A percentile compares a stretch with the other conserved stretches of the same genome.
These are phyloP conservation scores for Sycophaga agraensis DNA, from an alignment of 1,140 invertebrate genomes.

Conservation along the genomic window DNA sequence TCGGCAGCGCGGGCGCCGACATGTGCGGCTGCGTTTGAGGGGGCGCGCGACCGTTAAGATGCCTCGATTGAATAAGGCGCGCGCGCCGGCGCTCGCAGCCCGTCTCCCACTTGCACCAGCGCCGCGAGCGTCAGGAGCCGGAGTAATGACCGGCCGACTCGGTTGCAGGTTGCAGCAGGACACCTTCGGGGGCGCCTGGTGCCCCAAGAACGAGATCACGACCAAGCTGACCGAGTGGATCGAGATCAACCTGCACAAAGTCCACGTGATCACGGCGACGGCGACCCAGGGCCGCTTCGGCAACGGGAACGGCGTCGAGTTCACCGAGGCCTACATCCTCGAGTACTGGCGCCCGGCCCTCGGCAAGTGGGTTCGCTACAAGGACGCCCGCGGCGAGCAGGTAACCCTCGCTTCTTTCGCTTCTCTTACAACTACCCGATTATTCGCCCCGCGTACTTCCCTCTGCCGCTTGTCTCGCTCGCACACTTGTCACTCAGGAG, in stretches of 20 bases:
- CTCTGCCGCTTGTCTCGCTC: neutral
- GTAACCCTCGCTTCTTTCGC: conserved; percentile 50
- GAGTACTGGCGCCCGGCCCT: conserved; percentile 76
- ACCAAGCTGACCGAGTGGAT: conserved; percentile 76
- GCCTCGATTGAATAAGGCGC: too few relatives aligned
- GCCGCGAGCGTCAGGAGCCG: neutral
- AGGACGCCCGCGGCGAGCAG: conserved; percentile 67
- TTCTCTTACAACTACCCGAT: too few relatives aligned
- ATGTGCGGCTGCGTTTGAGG: too few relatives aligned
- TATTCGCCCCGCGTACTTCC: neutral
- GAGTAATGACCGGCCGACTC: too few relatives aligned
- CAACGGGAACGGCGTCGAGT: conserved; percentile 81
- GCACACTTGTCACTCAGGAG: too few relatives aligned
- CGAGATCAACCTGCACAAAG: conserved; percentile 72
- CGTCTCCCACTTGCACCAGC: too few relatives aligned
- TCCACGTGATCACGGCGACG: conserved; percentile 76
- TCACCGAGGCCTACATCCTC: conserved; percentile 72
- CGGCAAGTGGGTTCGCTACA: conserved; percentile 73
- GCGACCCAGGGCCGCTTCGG: conserved; percentile 84
- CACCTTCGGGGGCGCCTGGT: conserved; percentile 81
- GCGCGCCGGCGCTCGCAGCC: too few relatives aligned
- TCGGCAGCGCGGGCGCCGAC: too few relatives aligned
- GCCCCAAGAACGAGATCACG: conserved; percentile 74
- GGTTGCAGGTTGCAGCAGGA: conserved; percentile 73
- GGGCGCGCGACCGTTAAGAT: too few relatives aligned